phyloP scores from a whole-genome alignment of 2,888 invertebrate genomes.

The Fissipunctia ypsillon region DNA sequence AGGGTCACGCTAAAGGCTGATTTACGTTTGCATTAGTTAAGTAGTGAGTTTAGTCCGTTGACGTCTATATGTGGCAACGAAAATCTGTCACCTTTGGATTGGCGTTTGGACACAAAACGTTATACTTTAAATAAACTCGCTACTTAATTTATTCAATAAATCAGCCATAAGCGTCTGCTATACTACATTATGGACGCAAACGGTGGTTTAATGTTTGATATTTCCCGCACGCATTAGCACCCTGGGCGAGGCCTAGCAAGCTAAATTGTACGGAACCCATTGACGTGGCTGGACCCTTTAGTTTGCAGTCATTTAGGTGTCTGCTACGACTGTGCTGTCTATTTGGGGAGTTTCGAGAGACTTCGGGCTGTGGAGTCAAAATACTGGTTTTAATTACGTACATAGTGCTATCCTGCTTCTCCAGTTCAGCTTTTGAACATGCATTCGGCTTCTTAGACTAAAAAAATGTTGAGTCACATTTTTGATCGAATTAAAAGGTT shows the following conservation, averaged over 20 bases:
- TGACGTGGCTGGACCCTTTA: constrained; percentile 52
- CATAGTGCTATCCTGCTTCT: neutral
- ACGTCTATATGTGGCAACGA: no score
- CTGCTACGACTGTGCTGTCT: constrained; percentile 26
- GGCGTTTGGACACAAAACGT: neutral
- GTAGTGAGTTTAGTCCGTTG: no score
- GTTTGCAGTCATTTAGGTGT: constrained; percentile 56
- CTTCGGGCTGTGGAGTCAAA: constrained; percentile 23
- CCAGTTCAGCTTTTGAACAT: neutral
- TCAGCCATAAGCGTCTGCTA: neutral
- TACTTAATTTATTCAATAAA: neutral
- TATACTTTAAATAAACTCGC: neutral
- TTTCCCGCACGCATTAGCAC: neutral
- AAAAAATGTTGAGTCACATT: neutral
- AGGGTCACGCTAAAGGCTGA: no score
- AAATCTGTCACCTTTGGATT: neutral
- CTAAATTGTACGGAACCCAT: constrained; percentile 51
- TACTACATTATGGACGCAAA: neutral
- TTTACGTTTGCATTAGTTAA: no score
- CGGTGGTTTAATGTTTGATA: neutral
- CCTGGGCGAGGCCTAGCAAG: neutral
- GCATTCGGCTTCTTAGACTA: neutral
- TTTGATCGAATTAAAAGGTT: neutral
- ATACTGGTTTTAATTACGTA: constrained; percentile 15
- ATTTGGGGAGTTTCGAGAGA: constrained; percentile 9